Base-by-base conservation (phyloP, 2,888 invertebrate genomes). In the Nesidiocoris tenuis region DNA sequence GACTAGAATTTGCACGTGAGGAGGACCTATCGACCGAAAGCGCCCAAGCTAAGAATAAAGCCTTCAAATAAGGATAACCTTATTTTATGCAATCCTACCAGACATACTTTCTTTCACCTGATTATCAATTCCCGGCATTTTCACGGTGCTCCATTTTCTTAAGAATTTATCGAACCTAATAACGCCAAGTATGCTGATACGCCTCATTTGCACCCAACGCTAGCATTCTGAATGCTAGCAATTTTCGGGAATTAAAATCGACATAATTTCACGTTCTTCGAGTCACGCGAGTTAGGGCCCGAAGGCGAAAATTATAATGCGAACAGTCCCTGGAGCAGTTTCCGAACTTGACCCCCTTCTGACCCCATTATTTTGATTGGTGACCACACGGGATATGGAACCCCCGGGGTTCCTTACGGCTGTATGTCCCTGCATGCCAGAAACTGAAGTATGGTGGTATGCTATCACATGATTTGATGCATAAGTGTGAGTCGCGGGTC, bases 291-390 rank as follows among this genome's bases (percentile, higher is more conserved):
- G 54, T 24, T 59, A 18, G 12, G 12, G 39, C 39, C 39, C 39
- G 39, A 39, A 39, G 39, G 39, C 39, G 39, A 39, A 39, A 39
- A 39, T 39, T 65, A 19, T 18, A 17, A 39, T 18, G 65, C 54
- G 39, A 2, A 64, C n/a, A 59, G n/a, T 23, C 24, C 16, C 24
- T 23, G 59, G 59, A 56, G 19, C 67, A 23, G 9, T 17, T 25
- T 39, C 54, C 12, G n/a, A 24, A 24, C n/a, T 59, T 70, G 70
- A 70, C 70, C 70, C 24, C 56, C 18, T 24, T 25, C 7, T 59
- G 70, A 70, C 70, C 70, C 70, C 70, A 70, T 70, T 70, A 70
- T 18, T 70, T 70, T 70, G 70, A 70, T 70, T 70, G 19, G 70
- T 70, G 70, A 59, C 39, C 39, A 39, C 39, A 70, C 67, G 67